phyloP scores from a whole-genome alignment of 2,113 vertebrate genomes.

The Leucopsar rothschildi region DNA sequence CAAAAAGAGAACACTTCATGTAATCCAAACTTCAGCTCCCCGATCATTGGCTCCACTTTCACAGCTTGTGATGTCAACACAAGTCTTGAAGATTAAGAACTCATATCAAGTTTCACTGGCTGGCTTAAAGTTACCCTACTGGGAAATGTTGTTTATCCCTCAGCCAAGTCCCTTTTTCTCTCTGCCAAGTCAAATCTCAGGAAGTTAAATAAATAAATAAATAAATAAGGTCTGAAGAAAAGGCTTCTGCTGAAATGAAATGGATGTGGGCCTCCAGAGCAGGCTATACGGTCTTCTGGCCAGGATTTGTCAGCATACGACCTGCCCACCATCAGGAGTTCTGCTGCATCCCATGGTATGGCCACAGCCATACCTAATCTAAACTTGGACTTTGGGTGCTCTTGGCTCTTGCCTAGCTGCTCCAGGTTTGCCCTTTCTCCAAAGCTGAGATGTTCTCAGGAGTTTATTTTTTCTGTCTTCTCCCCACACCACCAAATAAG shows the following conservation, averaged over 20 bases:
- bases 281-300: neutral
- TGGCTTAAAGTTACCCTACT: neutral
- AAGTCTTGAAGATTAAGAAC: conserved; percentile 26
- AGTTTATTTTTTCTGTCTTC: neutral
- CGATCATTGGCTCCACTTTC: neutral
- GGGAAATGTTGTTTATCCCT: neutral
- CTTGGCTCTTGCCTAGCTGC: neutral
- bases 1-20: neutral
- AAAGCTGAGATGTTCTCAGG: neutral
- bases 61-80: conserved; percentile 10
- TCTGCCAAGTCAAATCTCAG: neutral
- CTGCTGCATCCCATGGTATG: neutral
- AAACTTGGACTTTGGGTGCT: neutral
- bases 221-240: neutral
- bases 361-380: neutral
- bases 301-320: neutral
- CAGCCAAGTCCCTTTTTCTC: neutral
- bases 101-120: neutral
- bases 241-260: neutral
- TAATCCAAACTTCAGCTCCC: neutral
- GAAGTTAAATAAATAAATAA: neutral
- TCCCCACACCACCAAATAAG: neutral
- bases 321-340: neutral
- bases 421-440: neutral
- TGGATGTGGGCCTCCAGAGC: neutral